Percentiles rank a stretch among this genome's conserved stretches.
Conservation (phyloP, 1,140 invertebrate species). For the Micrasema minimum region DNA sequence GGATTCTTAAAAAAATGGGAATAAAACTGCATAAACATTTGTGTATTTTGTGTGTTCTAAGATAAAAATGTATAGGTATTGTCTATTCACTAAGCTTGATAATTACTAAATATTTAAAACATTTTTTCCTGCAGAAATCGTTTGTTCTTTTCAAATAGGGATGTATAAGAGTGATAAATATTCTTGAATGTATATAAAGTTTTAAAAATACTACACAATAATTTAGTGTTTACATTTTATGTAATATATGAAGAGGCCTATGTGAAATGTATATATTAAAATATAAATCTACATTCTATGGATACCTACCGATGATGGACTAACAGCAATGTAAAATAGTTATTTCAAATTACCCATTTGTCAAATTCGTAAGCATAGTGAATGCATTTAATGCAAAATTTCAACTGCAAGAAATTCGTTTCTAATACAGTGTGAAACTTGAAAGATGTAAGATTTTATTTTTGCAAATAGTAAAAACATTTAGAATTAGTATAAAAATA, state of each 20-base stretch:
- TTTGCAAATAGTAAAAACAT: neutral
- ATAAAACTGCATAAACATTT: neutral
- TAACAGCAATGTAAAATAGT: no score
- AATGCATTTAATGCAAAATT: neutral
- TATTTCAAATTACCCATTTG: no score
- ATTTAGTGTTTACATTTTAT: conserved; percentile 4
- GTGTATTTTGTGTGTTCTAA: neutral
- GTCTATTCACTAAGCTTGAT: conserved; percentile 15
- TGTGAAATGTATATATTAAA: conserved; percentile 28
- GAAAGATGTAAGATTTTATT: neutral
- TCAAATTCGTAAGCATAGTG: neutral
- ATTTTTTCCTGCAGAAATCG: neutral
- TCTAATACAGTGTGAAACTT: neutral
- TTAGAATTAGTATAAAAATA: conserved; percentile 31
- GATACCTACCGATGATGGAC: no score
- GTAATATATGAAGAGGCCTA: conserved; percentile 24
- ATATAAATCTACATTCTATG: conserved; percentile 12
- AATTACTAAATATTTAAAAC: neutral
- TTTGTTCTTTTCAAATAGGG: no score
- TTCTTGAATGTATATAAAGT: no score
- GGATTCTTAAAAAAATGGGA: conserved; percentile 2
- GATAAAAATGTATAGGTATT: conserved; percentile 24
- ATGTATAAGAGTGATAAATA: no score
- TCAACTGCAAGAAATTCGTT: neutral
- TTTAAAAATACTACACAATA: neutral